A percentile compares a stretch with the other conserved stretches of the same genome.
Conservation (phyloP, 2,888 invertebrate genomes). For the Ennomos fuscantarius region DNA sequence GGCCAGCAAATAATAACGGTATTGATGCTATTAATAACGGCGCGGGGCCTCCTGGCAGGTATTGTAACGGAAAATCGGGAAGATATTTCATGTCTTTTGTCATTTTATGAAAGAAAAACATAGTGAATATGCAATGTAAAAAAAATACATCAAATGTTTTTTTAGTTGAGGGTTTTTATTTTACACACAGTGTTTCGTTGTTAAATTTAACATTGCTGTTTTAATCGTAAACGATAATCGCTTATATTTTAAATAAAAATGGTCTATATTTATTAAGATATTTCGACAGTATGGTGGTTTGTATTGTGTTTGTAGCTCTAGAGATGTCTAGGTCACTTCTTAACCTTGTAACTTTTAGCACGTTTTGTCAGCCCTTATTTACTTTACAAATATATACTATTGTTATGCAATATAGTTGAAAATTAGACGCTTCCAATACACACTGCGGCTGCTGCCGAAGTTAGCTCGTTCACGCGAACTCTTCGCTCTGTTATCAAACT, state of each 20-base stretch:
- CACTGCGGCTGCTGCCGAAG: constrained; percentile 3
- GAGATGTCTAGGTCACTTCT: neutral
- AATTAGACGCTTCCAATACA: constrained; percentile 1
- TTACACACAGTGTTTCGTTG: no score
- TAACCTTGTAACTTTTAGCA: neutral
- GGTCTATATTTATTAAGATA: no score
- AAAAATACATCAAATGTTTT: constrained; percentile 8
- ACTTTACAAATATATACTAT: neutral
- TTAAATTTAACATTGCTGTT: no score
- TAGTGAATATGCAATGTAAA: constrained; percentile 14
- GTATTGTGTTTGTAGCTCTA: no score
- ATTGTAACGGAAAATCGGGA: constrained; percentile 36
- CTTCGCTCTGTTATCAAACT: constrained; percentile 36
- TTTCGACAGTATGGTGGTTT: no score
- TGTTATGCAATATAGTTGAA: neutral
- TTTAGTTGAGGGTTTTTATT: neutral
- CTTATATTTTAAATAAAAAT: no score
- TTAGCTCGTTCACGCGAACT: constrained; percentile 39
- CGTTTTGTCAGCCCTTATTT: neutral
- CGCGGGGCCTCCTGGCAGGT: constrained; percentile 28
- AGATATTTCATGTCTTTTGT: constrained; percentile 38
- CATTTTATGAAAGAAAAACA: constrained; percentile 29
- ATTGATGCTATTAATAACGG: constrained; percentile 40
- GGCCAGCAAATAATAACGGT: constrained; percentile 34
- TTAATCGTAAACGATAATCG: no score